Percentiles rank a stretch among this genome's conserved stretches.
phyloP scores from a whole-genome alignment of 2,888 invertebrate species.

The Nesidiocoris tenuis region DNA sequence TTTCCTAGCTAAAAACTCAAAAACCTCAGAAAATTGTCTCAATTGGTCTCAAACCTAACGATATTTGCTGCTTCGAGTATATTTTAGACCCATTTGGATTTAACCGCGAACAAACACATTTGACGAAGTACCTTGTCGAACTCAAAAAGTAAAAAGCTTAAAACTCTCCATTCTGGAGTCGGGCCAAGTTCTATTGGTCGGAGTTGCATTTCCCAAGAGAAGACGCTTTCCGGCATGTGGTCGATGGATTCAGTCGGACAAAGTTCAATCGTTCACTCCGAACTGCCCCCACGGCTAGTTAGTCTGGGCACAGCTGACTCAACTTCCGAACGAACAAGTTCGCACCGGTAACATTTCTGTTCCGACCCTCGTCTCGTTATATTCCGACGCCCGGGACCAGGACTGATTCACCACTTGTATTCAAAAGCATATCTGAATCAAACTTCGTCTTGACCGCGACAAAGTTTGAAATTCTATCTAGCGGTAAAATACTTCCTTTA shows the following conservation, averaged over 20 bases:
- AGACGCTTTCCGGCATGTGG: background rate
- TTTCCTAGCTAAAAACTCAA: no score
- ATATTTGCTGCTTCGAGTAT: no score
- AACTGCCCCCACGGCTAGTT: background rate
- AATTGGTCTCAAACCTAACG: no score
- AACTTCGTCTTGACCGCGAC: background rate
- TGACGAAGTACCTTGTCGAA: no score
- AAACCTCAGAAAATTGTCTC: no score
- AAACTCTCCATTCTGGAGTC: no score
- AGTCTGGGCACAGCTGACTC: background rate
- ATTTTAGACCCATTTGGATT: no score
- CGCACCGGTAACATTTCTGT: background rate
- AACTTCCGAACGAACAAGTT: background rate
- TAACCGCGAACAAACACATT: no score
- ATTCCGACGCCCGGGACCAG: background rate
- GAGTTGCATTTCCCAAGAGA: background rate
- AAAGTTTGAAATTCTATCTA: background rate
- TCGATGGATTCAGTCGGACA: background rate
- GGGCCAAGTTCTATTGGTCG: background rate
- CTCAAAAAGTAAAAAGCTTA: no score
- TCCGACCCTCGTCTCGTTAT: background rate
- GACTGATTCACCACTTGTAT: background rate
- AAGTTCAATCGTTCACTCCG: background rate
- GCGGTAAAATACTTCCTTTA: background rate
- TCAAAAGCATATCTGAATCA: background rate